Conservation (phyloP, 2,797 vertebrate species). For the Helostoma temminkii region DNA sequence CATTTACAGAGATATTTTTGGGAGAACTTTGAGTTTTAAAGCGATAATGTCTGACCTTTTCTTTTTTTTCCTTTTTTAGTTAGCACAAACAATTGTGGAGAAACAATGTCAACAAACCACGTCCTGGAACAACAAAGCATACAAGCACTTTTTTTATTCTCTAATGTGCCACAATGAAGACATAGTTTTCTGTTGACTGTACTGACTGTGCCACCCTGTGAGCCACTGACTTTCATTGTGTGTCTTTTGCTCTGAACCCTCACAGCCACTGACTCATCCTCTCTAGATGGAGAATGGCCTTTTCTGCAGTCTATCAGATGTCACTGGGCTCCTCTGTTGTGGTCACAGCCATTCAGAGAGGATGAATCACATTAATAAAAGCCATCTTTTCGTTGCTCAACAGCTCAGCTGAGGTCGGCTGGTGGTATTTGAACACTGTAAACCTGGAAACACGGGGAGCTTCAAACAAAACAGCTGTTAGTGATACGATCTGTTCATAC, state of each 20-base stretch:
- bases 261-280: constrained; percentile 72
- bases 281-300: constrained; percentile 66
- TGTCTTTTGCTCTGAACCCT: constrained; percentile 53
- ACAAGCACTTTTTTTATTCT: constrained; percentile 27
- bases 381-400: constrained; percentile 68
- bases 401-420: constrained; percentile 61
- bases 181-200: constrained; percentile 63
- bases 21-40: background rate
- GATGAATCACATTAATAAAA: constrained; percentile 81
- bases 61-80: background rate
- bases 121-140: constrained; percentile 52
- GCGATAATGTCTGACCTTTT: background rate
- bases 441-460: constrained; percentile 57
- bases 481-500: constrained; percentile 19
- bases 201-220: constrained; percentile 46
- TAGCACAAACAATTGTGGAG: constrained; percentile 28
- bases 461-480: constrained; percentile 57
- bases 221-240: constrained; percentile 69
- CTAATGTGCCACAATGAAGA: constrained; percentile 48
- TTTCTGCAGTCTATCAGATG: constrained; percentile 79
- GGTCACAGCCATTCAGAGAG: constrained; percentile 74
- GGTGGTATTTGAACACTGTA: constrained; percentile 66
- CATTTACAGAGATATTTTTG: background rate
- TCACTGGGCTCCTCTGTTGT: constrained; percentile 78
- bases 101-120: constrained; percentile 24